phyloP scores from a whole-genome alignment of 1,140 invertebrate genomes.

The Sycophila sp. region DNA sequence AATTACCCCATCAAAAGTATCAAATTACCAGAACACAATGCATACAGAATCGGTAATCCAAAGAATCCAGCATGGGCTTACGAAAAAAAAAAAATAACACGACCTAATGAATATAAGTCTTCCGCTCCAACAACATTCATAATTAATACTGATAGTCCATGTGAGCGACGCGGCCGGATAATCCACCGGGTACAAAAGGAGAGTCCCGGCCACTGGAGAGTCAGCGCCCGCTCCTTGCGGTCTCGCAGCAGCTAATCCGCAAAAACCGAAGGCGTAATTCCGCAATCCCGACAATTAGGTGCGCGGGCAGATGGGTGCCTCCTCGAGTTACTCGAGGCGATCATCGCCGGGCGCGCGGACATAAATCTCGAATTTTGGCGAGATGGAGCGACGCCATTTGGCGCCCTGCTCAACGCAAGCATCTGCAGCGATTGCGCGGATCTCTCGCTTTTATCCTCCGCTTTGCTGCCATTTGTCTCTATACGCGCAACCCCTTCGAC shows the following conservation, averaged over 20 bases:
- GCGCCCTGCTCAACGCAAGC: neutral
- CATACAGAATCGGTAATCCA: too few species aligned
- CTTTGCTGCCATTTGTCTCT: too few species aligned
- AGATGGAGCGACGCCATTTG: slow-evolving; percentile 22
- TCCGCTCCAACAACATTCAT: too few species aligned
- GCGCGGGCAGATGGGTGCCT: slow-evolving; percentile 22
- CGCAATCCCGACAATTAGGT: slow-evolving; percentile 45
- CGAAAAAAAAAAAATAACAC: too few species aligned
- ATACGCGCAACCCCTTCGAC: too few species aligned
- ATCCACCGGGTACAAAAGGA: neutral
- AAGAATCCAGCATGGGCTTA: too few species aligned
- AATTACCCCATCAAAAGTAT: too few species aligned
- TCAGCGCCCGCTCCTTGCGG: neutral
- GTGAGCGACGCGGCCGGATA: neutral
- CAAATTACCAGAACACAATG: too few species aligned
- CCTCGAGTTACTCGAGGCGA: slow-evolving; percentile 48
- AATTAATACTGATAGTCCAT: slow-evolving; percentile 14
- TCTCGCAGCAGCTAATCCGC: neutral
- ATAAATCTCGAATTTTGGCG: slow-evolving; percentile 44
- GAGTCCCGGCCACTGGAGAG: too few species aligned
- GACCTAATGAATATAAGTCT: too few species aligned
- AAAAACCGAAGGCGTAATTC: slow-evolving; percentile 1
- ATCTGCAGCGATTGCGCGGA: slow-evolving; percentile 26
- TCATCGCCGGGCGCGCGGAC: slow-evolving; percentile 20
- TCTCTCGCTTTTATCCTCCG: neutral